Evolutionary conservation across 2,113 vertebrate species (phyloP), one percentile per base, ranked within the genome.

Genomic region (Oryzias woworae): DNA sequence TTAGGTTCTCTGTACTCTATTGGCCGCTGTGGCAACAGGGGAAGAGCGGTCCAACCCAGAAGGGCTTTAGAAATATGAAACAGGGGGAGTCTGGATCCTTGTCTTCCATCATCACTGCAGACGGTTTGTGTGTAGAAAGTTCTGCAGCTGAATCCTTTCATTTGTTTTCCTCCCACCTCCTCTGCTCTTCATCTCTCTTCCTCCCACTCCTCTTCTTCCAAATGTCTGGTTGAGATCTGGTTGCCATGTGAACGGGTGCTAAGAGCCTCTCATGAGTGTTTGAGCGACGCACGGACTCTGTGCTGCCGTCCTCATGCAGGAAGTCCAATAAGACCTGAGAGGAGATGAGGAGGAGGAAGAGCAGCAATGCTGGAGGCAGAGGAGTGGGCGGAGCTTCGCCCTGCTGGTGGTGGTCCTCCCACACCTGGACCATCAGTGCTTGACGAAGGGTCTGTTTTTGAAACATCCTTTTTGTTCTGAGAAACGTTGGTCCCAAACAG

Each of bases 201-300:
- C 72, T 67, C 80, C 66, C 69, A 69, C 72, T 51, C 76, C 23
- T 55, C 53, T 17, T 61, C 73, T 75, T n/a, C 54, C 61, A 62
- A 45, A 69, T 69, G 78, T 69, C 68, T 63, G 43, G 45, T 48
- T 50, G 68, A 75, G 73, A 80, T 65, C 70, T 43, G 66, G 84
- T 86, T 86, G 79, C 81, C 67, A 86, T 86, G 84, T 71, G 65
- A 82, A 87, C 85, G 77, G 77, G 59, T 74, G 76, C 69, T 80
- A 43, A 81, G 78, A 59, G 69, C 53, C 74, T 75, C 71, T 78
- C 48, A 64, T 69, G 62, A 45, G 20, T 51, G n/a, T 7, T 8
- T n/a, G 23, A n/a, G 15, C 55, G 45, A 49, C 23, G 47, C 20
- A 59, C 41, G 46, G 26, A 28, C 36, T 46, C 22, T 42, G 48